Base-by-base conservation (phyloP, 2,888 invertebrate species). In the Orthosia gracilis region DNA sequence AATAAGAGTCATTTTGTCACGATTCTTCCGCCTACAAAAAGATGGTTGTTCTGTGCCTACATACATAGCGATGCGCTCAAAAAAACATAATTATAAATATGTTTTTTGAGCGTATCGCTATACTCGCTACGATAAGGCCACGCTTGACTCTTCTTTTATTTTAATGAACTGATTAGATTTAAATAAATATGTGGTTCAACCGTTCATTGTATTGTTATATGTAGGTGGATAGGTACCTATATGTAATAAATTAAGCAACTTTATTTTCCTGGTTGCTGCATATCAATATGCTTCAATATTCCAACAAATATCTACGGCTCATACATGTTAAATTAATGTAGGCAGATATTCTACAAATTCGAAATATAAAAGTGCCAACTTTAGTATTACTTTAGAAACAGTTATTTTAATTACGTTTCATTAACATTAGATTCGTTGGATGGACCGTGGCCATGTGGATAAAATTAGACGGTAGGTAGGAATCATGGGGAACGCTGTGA, bases 191-290 rank as follows among this genome's bases (percentile, higher is more conserved):
- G 21, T 31, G 62, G 26, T 40, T 40, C 31, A 31, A 4, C 4
- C 31, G 4, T 54, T 54, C 23, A 9, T 47, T 47, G n/a, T 47
- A 45, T 55, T 69, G 40, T 70, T 55, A 55, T 26, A 26, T 17
- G n/a, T 47, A 18, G 2, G 50, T 40, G 15, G 18, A 11, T 47
- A 62, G 4, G 18, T 12, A 50, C 40, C 40, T n/a, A 47, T 12
- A 18, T 17, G 15, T 23, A 64, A 31, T 26, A 47, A 55, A 55
- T 67, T 67, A 70, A 31, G 18, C 18, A 47, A 70, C 31, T 55
- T 70, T 55, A 21, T 70, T 70, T 67, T 70, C 70, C 70, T 55
- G 67, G 47, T 70, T 31, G n/a, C 45, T 68, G 55, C 52, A 45
- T 65, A 65, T 9, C n/a, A 69, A 54, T 59, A 23, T 17, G 13